Base-by-base conservation (phyloP, 2,113 vertebrate genomes). In the Chlorodrepanis virens region DNA sequence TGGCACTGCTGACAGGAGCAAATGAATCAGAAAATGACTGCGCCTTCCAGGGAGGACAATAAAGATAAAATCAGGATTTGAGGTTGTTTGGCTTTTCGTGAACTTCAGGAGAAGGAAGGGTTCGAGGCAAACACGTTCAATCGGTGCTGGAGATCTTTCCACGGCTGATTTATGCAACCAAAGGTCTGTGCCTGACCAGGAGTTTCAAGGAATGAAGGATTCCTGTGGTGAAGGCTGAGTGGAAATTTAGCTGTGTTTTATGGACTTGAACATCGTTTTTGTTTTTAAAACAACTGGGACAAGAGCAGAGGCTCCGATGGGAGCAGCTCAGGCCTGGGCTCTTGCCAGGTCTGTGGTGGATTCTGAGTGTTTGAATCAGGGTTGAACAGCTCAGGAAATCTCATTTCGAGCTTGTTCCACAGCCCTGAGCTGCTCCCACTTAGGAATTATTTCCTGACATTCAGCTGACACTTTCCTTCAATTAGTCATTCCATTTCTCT, bases 381-480 rank as follows among this genome's bases (percentile, higher is more conserved):
- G 47, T 59, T 77, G 76, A 91, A 52, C 39, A 80, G 75, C 85
- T 90, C 91, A 88, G 87, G 87, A 87, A 96, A 74, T 54, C 27
- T 2, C 40, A 80, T 83, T 96, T 77, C 3, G 2, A 44, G 33
- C 44, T 77, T 77, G 79, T 92, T 86, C 68, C 70, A 77, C 40
- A 72, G 77, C 27, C 80, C 52, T 7, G 18, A 3, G 3, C 77
- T 85, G 59, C 50, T 85, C 57, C 79, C 57, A 53, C 50, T 72
- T 56, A 49, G 56, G 83, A 94, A 92, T 92, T 90, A 49, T 95
- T 97, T 95, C 93, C 94, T 93, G 88, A 81, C 88, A 92, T 93
- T 90, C 56, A 70, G 59, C 33, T 89, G 91, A 77, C 47, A 78
- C 79, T 96, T 97, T 93, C 44, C 85, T 96, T 88, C 88, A 93